Percentiles rank a stretch among this genome's conserved stretches.
These are phyloP conservation scores for Diplosoma virens DNA, from an alignment of 23 tunicate genomes.

Conservation along the genomic window DNA sequence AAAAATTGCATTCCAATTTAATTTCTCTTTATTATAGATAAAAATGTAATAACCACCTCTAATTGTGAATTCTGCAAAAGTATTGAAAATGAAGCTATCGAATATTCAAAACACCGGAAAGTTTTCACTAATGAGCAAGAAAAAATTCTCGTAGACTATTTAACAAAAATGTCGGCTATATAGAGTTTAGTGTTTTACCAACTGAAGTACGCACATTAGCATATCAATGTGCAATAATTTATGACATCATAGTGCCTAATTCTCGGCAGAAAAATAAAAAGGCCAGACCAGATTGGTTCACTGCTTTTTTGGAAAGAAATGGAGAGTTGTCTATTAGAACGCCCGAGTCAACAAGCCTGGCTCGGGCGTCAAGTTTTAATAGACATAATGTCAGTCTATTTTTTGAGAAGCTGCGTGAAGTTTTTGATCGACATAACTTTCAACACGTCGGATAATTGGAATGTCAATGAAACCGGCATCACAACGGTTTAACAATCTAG, in stretches of 20 bases:
- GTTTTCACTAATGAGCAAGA: no score
- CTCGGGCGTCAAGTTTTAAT: constrained; percentile 29
- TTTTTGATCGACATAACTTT: constrained; percentile 14
- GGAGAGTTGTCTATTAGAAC: constrained; percentile 7
- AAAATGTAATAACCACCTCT: no score
- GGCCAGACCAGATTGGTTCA: constrained; percentile 22
- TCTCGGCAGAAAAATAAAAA: background rate
- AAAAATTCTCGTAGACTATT: no score
- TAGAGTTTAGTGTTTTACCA: constrained; percentile 5
- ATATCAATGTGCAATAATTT: background rate
- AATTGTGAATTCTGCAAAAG: no score
- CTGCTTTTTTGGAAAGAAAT: constrained; percentile 11
- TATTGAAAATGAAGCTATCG: no score
- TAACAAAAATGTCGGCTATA: no score
- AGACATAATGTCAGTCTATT: constrained; percentile 5
- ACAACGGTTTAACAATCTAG: constrained; percentile 23
- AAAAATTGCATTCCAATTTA: no score
- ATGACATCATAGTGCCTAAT: background rate
- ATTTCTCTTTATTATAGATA: no score
- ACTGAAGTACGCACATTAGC: background rate
- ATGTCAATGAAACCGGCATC: constrained; percentile 39
- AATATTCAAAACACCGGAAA: no score
- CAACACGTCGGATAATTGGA: constrained; percentile 15
- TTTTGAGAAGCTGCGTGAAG: constrained; percentile 25
- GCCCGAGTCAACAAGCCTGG: constrained; percentile 16